phyloP scores from a whole-genome alignment of 2,797 vertebrate genomes.

The Phyllotis vaccarum region DNA sequence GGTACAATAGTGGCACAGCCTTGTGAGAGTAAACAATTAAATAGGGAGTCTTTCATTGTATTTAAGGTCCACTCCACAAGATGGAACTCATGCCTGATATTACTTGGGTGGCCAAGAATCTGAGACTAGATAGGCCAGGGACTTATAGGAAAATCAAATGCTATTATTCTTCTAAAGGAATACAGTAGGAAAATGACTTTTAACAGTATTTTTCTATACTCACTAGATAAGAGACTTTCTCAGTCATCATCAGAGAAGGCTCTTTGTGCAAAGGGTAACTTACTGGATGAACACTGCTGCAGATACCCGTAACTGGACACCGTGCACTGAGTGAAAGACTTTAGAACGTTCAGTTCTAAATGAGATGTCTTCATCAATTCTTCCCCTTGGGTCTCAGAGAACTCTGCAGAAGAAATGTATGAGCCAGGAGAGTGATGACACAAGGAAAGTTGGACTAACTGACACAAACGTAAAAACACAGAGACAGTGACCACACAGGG shows the following conservation, averaged over 20 bases:
- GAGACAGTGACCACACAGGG: not conserved
- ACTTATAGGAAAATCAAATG: not conserved
- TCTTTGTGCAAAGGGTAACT: not conserved
- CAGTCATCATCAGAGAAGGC: not conserved
- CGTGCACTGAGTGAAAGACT: not conserved
- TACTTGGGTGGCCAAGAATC: not conserved
- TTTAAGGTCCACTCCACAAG: not conserved
- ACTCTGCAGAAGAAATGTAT: not conserved
- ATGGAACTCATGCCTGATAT: not conserved
- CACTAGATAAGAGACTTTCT: not conserved
- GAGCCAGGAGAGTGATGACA: not conserved
- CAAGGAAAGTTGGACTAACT: not conserved
- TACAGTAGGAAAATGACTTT: not conserved
- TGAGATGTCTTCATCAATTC: not conserved
- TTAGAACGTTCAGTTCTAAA: not conserved
- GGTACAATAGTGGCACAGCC: not conserved
- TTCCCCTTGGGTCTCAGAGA: not conserved
- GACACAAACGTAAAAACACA: not conserved
- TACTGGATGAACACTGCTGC: not conserved
- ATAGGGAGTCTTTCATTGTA: not conserved
- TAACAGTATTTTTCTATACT: not conserved
- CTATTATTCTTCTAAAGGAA: not conserved
- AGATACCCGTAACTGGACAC: not conserved
- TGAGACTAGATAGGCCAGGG: not conserved
- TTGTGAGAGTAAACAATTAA: not conserved